Percentiles rank a stretch among this genome's conserved stretches.
Conservation (phyloP, 2,888 invertebrate species). For the Protonemura montana region DNA sequence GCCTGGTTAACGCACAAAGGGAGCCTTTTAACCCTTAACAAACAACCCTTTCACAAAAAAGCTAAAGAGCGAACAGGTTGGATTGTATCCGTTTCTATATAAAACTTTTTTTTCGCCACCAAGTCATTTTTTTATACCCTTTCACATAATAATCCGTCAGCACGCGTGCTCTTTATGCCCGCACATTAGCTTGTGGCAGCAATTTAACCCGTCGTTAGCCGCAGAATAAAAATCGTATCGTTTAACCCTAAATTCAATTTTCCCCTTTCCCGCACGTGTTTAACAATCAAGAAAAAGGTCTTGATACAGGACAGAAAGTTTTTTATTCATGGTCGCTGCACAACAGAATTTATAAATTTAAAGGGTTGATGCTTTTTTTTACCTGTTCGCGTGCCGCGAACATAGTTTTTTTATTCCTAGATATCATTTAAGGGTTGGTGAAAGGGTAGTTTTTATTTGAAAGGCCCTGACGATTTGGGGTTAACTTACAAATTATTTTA, state of each 20-base stretch:
- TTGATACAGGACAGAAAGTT: constrained; percentile 7
- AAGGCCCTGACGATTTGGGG: constrained; percentile 33
- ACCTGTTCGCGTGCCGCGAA: constrained; percentile 45
- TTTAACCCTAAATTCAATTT: constrained; percentile 41
- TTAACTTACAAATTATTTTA: constrained; percentile 46
- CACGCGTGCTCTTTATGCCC: constrained; percentile 26
- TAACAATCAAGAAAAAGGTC: constrained; percentile 39
- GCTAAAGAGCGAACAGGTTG: constrained; percentile 40
- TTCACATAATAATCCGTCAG: constrained; percentile 17
- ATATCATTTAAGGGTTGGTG: constrained; percentile 36
- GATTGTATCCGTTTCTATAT: constrained; percentile 39
- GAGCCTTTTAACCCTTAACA: constrained; percentile 39
- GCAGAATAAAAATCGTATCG: constrained; percentile 32
- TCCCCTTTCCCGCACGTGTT: not conserved
- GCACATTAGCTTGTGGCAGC: constrained; percentile 33
- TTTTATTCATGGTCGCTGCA: constrained; percentile 27
- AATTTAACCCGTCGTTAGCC: constrained; percentile 39
- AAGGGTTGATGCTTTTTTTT: constrained; percentile 44
- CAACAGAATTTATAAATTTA: constrained; percentile 34
- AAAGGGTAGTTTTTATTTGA: constrained; percentile 43
- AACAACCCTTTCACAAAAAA: constrained; percentile 40
- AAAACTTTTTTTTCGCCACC: not conserved
- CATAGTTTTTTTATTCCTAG: constrained; percentile 34
- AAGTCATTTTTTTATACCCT: not conserved
- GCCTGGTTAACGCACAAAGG: constrained; percentile 31